phyloP scores from a whole-genome alignment of 2,113 vertebrate genomes.

The Tapirus terrestris region DNA sequence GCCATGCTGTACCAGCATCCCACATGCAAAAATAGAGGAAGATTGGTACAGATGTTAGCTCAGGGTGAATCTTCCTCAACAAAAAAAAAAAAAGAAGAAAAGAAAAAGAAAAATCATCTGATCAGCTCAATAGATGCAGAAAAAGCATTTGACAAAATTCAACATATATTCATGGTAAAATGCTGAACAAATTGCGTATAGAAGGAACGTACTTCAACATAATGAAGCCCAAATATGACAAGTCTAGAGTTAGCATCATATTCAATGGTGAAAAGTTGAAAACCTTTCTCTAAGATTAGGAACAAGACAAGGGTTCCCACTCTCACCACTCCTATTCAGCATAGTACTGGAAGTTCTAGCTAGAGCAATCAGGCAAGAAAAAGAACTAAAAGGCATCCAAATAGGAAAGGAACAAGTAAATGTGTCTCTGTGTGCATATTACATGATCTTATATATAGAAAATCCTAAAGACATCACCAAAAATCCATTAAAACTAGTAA shows the following conservation, averaged over 20 bases:
- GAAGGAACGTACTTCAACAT: background rate
- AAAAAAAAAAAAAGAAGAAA: too few relatives aligned
- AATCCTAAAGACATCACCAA: background rate
- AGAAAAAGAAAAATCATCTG: background rate
- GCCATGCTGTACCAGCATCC: too few relatives aligned
- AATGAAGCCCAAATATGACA: background rate
- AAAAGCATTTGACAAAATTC: background rate
- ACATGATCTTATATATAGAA: background rate
- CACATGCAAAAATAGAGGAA: too few relatives aligned
- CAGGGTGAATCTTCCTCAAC: too few relatives aligned
- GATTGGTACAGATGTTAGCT: too few relatives aligned
- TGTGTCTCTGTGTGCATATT: background rate
- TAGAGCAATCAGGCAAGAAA: background rate
- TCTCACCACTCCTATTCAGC: background rate
- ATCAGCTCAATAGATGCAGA: background rate
- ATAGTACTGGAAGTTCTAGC: background rate
- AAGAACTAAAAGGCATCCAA: background rate
- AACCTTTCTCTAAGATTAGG: background rate
- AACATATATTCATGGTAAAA: background rate
- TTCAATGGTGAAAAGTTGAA: background rate
- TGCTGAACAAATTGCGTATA: background rate
- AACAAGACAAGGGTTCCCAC: background rate
- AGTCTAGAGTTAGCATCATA: background rate
- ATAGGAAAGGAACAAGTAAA: background rate
- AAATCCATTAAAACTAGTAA: background rate